Evolutionary conservation across 1,140 invertebrate genomes (phyloP), one percentile per base, ranked within the genome.

Genomic region (Leptonema lineaticorne): DNA sequence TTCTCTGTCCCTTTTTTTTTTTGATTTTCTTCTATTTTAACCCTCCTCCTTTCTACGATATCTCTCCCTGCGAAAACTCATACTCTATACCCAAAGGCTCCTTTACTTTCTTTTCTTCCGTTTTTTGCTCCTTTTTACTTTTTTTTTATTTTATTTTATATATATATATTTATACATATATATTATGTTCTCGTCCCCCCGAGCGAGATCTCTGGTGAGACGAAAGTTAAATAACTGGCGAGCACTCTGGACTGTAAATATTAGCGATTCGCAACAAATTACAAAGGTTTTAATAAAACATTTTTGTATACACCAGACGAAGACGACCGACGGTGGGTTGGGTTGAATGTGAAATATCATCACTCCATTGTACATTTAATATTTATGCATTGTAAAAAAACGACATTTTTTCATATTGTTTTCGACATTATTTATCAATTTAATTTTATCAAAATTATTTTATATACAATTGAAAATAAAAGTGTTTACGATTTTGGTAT

Each of bases 141-240:
- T n/a, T n/a, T n/a, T n/a, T n/a, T n/a, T n/a, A n/a, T n/a, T n/a
- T n/a, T n/a, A n/a, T n/a, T n/a, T n/a, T n/a, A n/a, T n/a, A n/a
- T n/a, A n/a, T n/a, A n/a, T n/a, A n/a, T n/a, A n/a, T n/a, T n/a
- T n/a, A n/a, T n/a, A n/a, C n/a, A 33, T 33, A 5, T 33, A 33
- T 33, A 50, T 50, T 9, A 3, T 18, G 16, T 22, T 22, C 18
- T 20, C 18, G 46, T 50, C 46, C 16, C n/a, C 18, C 27, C 24
- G 56, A 33, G 26, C 20, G 53, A 57, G 26, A 59, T 37, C 37
- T 27, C 45, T 63, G 20, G 27, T 30, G 27, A 28, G 58, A 60
- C 60, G 30, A 48, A 63, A 63, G 60, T 63, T 63, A 63, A 63
- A 50, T 63, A 63, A 63, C 41, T 48, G 60, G 16, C 60, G 45